Evolutionary conservation across 2,113 vertebrate species (phyloP).

Genomic region (Cheirogaleus medius): DNA sequence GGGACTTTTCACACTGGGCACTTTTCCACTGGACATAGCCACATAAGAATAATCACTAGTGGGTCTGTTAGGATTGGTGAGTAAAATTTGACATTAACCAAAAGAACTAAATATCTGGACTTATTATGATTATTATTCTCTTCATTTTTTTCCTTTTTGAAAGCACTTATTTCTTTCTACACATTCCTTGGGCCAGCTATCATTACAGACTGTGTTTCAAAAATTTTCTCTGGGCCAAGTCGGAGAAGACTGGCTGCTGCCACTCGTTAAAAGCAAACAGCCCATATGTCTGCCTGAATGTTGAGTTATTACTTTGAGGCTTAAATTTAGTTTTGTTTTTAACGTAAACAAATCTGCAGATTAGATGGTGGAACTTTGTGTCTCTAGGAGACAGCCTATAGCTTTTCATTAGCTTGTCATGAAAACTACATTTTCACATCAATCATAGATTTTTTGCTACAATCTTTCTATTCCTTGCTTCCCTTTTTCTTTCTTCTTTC

Average conservation of each 20-base stretch:
- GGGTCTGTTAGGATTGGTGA: neutral
- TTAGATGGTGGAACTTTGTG: neutral
- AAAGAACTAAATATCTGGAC: slow-evolving; percentile 10
- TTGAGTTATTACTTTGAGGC: neutral
- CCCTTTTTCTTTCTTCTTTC: neutral
- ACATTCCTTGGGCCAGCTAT: neutral
- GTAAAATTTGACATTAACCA: neutral
- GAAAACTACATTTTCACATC: neutral
- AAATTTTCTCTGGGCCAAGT: neutral
- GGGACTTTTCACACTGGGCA: neutral
- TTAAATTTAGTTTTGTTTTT: slow-evolving; percentile 21
- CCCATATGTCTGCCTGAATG: slow-evolving; percentile 8
- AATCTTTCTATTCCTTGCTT: neutral
- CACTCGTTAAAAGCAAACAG: neutral
- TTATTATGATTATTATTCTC: neutral
- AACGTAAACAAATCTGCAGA: neutral
- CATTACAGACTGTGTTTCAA: neutral
- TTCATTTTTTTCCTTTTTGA: neutral
- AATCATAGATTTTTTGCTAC: neutral
- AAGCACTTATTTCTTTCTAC: slow-evolving; percentile 22
- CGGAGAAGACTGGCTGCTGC: neutral
- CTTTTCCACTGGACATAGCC: neutral
- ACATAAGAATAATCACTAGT: neutral
- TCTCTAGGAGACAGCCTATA: neutral
- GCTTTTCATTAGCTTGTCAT: neutral